phyloP scores from a whole-genome alignment of 2,113 vertebrate species.

The Gobiocypris rarus region DNA sequence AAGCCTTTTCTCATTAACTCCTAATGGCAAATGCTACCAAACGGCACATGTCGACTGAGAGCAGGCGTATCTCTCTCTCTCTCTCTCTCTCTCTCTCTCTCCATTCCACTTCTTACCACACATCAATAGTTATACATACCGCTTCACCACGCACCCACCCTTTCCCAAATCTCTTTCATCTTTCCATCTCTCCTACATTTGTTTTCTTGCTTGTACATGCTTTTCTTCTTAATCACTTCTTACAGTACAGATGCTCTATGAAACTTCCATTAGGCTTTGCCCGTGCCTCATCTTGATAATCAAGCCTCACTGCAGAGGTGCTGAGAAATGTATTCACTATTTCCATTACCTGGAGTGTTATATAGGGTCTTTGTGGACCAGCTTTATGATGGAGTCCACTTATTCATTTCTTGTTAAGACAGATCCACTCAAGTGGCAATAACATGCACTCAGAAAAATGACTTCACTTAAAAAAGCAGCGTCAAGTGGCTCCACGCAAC shows the following conservation, averaged over 20 bases:
- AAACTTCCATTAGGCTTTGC: constrained; percentile 48
- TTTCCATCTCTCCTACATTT: background rate
- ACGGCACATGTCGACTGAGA: background rate
- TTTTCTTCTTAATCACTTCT: constrained; percentile 55
- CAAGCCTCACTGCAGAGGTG: background rate
- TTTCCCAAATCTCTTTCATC: too few species aligned
- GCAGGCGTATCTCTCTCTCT: background rate
- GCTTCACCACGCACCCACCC: background rate
- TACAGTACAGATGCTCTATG: constrained; percentile 56
- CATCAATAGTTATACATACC: constrained; percentile 41
- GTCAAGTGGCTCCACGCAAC: too few species aligned
- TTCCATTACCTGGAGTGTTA: constrained; percentile 1
- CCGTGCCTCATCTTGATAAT: constrained; percentile 12
- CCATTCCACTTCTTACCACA: constrained; percentile 31
- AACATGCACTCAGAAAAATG: too few species aligned
- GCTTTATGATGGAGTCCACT: constrained; percentile 17
- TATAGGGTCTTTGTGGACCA: constrained; percentile 4
- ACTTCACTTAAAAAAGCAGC: too few species aligned
- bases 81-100: too few species aligned
- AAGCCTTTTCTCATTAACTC: constrained; percentile 38
- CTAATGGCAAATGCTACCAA: constrained; percentile 35
- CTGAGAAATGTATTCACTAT: constrained; percentile 4
- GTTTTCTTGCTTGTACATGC: constrained; percentile 21
- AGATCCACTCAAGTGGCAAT: background rate
- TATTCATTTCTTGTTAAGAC: constrained; percentile 11